Conservation (phyloP, 1,140 invertebrate genomes). For the Trinorchestia longiramus region DNA sequence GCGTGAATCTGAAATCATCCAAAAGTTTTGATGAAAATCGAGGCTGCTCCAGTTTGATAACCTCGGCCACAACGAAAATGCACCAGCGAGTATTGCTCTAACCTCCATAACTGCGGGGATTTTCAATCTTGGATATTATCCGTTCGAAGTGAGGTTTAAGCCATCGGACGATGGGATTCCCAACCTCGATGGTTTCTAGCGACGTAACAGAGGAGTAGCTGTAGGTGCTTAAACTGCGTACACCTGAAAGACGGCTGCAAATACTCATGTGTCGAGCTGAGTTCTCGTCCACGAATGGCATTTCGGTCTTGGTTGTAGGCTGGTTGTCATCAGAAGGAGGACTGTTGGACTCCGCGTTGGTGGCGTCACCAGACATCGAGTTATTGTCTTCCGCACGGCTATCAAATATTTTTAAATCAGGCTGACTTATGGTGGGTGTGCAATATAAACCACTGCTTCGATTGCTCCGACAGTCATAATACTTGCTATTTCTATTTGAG, state of each 20-base stretch:
- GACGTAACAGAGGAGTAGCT: conserved; percentile 31
- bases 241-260: conserved; percentile 23
- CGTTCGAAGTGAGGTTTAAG: conserved; percentile 11
- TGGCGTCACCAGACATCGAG: background rate
- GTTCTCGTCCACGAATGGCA: background rate
- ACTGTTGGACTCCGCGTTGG: background rate
- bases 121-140: conserved; percentile 43
- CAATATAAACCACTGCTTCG: conserved; percentile 1
- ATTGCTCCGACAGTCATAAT: conserved; percentile 40
- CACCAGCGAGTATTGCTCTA: background rate
- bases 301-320: background rate
- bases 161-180: conserved; percentile 11
- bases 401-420: conserved; percentile 10
- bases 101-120: conserved; percentile 24
- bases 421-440: background rate
- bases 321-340: background rate
- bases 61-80: conserved; percentile 7
- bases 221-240: conserved; percentile 35
- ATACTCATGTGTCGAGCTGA: background rate
- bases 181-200: background rate
- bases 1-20: background rate
- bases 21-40: conserved; percentile 13
- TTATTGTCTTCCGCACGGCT: background rate
- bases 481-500: background rate
- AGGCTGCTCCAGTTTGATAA: conserved; percentile 44